Evolutionary conservation across 2,113 vertebrate genomes (phyloP), one percentile per base, ranked within the genome.

Genomic region (Campylorhamphus procurvoides): DNA sequence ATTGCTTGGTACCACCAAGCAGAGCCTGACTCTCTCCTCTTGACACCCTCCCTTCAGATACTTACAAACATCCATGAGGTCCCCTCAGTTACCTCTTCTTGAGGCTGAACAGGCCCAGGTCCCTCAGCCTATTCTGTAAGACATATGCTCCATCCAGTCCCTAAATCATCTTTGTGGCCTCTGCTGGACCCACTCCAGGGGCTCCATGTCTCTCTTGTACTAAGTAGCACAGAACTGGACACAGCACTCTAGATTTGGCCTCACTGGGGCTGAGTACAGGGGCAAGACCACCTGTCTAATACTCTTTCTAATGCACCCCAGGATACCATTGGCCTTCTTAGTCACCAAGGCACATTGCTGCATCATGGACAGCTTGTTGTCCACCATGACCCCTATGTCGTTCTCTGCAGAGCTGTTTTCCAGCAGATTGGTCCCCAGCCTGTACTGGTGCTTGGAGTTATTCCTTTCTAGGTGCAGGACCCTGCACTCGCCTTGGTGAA

Each of bases 261-360:
- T 59, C 18, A 29, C 23, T 4, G 14, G 2, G 46, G 10, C 39
- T 52, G 15, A n/a, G 60, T 7, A 67, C 33, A n/a, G 46, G 10
- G 33, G 5, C 12, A 60, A 33, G 37, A 46, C 46, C 28, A 67
- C 2, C 0, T 19, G 15, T 3, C 15, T 12, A 33, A 2, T 60
- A 13, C 7, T 69, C 6, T 52, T 76, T 22, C 27, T 73, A 50
- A 33, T 33, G 27, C n/a, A 28, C 8, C 10, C 44, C 19, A 46
- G 68, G 28, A 46, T n/a, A 29, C 7, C 33, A 20, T 0, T n/a
- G 44, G 28, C 4, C 55, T 22, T 59, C 25, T 23, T 7, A 17
- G 27, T 15, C 18, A n/a, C 16, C 12, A 59, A 24, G 15, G 8
- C 46, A 40, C 25, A 46, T 44, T 52, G 33, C 4, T 52, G 18